Conservation (phyloP, 2,113 vertebrate species). For the Phalacrocorax pelagicus region DNA sequence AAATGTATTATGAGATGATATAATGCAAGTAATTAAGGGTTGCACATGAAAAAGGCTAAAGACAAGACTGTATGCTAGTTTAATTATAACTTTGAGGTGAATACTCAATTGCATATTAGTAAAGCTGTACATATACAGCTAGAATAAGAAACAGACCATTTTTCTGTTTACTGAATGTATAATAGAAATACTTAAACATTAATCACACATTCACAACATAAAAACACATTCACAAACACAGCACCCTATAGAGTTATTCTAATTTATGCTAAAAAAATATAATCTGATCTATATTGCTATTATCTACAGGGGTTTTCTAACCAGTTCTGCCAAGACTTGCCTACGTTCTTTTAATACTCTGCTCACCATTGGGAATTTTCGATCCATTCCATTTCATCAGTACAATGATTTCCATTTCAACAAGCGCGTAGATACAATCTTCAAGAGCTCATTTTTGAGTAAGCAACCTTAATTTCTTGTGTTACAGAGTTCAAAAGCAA, state of each 20-base stretch:
- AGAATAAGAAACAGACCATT: not conserved
- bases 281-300: not conserved
- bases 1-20: not conserved
- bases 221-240: not conserved
- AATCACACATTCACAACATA: not conserved
- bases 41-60: not conserved
- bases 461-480: slow-evolving; percentile 14
- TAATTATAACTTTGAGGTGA: not conserved
- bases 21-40: not conserved
- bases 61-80: not conserved
- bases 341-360: not conserved
- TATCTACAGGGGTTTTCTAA: not conserved
- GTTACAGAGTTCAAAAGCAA: not conserved
- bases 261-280: not conserved
- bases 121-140: not conserved
- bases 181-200: not conserved
- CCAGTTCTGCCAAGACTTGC: not conserved
- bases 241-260: not conserved
- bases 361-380: not conserved
- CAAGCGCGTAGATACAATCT: not conserved
- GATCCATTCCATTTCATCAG: not conserved
- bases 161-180: not conserved
- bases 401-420: not conserved
- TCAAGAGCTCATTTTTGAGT: not conserved
- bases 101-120: not conserved